A percentile compares a stretch with the other conserved stretches of the same genome.
These are phyloP conservation scores for Yponomeuta malinellus DNA, from an alignment of 2,888 invertebrate genomes.

Conservation along the genomic window DNA sequence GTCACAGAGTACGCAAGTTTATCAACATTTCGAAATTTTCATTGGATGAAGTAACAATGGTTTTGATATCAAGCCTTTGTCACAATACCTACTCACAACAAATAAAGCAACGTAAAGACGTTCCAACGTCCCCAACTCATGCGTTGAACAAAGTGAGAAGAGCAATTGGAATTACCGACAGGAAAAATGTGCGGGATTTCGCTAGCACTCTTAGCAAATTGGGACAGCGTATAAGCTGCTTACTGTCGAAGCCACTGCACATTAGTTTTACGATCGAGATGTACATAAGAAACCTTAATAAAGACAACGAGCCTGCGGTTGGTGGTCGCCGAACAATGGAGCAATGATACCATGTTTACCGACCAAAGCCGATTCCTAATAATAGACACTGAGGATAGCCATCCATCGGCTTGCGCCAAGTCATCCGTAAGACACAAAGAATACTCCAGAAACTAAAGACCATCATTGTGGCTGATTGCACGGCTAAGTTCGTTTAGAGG, in stretches of 20 bases:
- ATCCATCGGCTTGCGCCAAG: neutral
- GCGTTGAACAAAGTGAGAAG: no score
- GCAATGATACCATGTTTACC: conserved; percentile 13
- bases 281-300: neutral
- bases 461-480: neutral
- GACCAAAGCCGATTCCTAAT: neutral
- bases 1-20: neutral
- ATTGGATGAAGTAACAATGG: neutral
- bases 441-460: neutral
- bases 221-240: neutral
- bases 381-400: neutral
- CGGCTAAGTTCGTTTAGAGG: neutral
- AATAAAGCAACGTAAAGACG: no score
- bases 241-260: neutral
- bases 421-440: neutral
- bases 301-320: conserved; percentile 3
- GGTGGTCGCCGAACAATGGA: conserved; percentile 10
- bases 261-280: neutral
- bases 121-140: no score
- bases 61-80: neutral
- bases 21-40: neutral
- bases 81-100: neutral
- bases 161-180: no score
- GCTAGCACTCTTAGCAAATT: no score
- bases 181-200: no score